phyloP scores from a whole-genome alignment of 2,888 invertebrate species.

The Xylota sylvarum region DNA sequence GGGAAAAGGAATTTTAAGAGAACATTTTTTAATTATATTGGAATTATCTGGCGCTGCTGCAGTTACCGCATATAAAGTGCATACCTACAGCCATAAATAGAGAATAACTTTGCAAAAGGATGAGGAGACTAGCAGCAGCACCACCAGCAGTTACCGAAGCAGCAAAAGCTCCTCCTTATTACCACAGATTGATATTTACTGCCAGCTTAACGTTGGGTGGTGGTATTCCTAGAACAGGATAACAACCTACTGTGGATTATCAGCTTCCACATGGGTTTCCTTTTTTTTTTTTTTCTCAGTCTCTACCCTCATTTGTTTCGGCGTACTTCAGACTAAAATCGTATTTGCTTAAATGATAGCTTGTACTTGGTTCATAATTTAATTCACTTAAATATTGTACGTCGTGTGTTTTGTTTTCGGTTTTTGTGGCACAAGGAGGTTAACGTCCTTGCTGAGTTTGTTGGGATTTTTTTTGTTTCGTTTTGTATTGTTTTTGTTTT shows the following conservation, averaged over 20 bases:
- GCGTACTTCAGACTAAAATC: slow-evolving; percentile 56
- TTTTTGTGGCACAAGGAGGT: slow-evolving; percentile 56
- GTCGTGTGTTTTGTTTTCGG: slow-evolving; percentile 50
- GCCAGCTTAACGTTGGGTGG: slow-evolving; percentile 56
- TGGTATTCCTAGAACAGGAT: slow-evolving; percentile 33
- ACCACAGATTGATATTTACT: slow-evolving; percentile 76
- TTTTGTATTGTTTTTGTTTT: background rate
- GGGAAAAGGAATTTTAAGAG: slow-evolving; percentile 36
- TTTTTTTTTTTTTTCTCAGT: background rate
- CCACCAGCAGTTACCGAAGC: slow-evolving; percentile 61
- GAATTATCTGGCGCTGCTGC: slow-evolving; percentile 63
- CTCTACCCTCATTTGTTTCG: slow-evolving; percentile 12
- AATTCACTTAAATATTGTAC: slow-evolving; percentile 73
- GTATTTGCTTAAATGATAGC: slow-evolving; percentile 69
- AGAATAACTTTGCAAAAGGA: slow-evolving; percentile 47
- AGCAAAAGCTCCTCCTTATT: slow-evolving; percentile 69
- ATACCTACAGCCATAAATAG: slow-evolving; percentile 19
- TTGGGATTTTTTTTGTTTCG: slow-evolving; percentile 21
- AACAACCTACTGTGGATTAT: slow-evolving; percentile 68
- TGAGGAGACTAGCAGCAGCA: slow-evolving; percentile 37
- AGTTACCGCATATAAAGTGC: slow-evolving; percentile 20
- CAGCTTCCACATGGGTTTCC: slow-evolving; percentile 16
- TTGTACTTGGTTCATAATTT: slow-evolving; percentile 68
- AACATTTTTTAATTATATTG: slow-evolving; percentile 71
- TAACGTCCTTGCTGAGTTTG: slow-evolving; percentile 64